Percentiles rank a stretch among this genome's conserved stretches.
Evolutionary conservation across 1,140 invertebrate species (phyloP).

Genomic region (Chrysoperla carnea): DNA sequence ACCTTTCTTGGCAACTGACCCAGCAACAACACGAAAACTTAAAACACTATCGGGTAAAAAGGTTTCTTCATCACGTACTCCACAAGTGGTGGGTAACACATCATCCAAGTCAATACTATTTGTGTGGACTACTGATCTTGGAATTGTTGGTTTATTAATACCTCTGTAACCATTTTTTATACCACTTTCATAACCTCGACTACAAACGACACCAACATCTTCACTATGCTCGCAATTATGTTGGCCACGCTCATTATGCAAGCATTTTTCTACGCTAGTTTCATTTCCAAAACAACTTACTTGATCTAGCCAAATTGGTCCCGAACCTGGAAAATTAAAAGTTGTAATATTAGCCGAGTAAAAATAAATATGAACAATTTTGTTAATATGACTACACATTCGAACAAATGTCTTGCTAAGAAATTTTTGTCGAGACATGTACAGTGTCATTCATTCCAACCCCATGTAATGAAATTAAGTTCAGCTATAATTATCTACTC

Average conservation of each 20-base stretch:
- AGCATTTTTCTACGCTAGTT: conserved; percentile 37
- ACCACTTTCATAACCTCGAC: conserved; percentile 11
- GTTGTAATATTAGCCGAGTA: not conserved
- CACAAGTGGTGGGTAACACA: conserved; percentile 25
- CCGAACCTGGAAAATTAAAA: conserved; percentile 28
- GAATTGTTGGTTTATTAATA: conserved; percentile 8
- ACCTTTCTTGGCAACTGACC: conserved; percentile 33
- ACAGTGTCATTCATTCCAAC: too few relatives aligned
- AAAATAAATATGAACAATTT: not conserved
- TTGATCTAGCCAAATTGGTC: conserved; percentile 59
- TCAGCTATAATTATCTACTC: too few relatives aligned
- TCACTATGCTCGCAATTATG: conserved; percentile 59
- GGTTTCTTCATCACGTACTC: conserved; percentile 27
- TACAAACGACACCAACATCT: conserved; percentile 50
- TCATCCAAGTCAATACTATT: not conserved
- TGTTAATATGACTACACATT: not conserved
- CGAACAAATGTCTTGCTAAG: too few relatives aligned
- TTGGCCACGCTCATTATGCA: conserved; percentile 45
- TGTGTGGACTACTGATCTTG: not conserved
- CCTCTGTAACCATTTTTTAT: conserved; percentile 17
- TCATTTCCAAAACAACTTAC: conserved; percentile 54
- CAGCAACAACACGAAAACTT: conserved; percentile 33
- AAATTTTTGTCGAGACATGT: too few relatives aligned
- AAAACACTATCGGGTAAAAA: conserved; percentile 20
- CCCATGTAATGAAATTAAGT: too few relatives aligned